Base-by-base conservation (phyloP, 2,113 vertebrate species). In the Saguinus midas region DNA sequence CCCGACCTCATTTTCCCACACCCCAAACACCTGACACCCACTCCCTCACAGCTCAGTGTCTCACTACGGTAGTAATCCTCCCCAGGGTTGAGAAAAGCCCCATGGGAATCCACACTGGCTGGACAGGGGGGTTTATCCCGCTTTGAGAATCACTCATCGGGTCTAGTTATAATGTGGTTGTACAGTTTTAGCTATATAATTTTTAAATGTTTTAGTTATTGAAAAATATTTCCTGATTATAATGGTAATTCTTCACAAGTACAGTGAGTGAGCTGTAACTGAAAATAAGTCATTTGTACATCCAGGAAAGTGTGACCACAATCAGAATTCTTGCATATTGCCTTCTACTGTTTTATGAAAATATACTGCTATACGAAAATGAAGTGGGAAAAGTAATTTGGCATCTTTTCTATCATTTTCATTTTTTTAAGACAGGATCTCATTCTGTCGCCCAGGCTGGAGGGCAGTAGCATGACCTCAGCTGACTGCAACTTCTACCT, bases 181-280 rank as follows among this genome's bases (percentile, higher is more conserved):
- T 37, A 70, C 20, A 73, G 45, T 76, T 94, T 92, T 82, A 84
- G 84, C 73, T 50, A 13, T 37, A 68, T 58, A 75, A 50, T 37
- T 70, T 86, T 64, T 48, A 85, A 95, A 91, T 88, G 27, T 55
- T 80, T 94, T 83, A 23, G n/a, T 82, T 79, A 95, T 40, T 93
- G 87, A 86, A 66, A 93, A 76, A 10, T 37, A 86, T 73, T 94
- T 84, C 27, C 68, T 93, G 50, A 93, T 27, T 96, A 50, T 87
- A 93, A 91, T 43, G 57, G 32, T 27, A 72, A 93, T 73, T 80
- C 88, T 73, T 93, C 48, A 37, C 58, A 21, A 79, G 79, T 37
- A 87, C 8, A 96, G 52, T 52, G 52, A 52, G 16, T 52, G 16
- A 52, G 52, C 52, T 52, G 52, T 52, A 52, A 52, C 52, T 52